phyloP scores from a whole-genome alignment of 2,888 invertebrate genomes.

The Alviniconcha strummeri region DNA sequence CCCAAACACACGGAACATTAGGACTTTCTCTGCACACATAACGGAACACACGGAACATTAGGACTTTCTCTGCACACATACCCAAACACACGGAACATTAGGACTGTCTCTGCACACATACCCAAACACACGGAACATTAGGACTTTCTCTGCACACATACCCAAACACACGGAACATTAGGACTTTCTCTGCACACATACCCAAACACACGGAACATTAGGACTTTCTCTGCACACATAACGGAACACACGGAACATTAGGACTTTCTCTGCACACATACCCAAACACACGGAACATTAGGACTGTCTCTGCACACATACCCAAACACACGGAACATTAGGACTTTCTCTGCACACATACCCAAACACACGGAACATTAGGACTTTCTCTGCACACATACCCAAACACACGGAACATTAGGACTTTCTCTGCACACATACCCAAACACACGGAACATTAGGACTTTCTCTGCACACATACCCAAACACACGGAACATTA shows the following conservation, averaged over 20 bases:
- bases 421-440: neutral
- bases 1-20: neutral
- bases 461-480: neutral
- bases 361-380: too few species aligned
- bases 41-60: too few species aligned
- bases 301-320: neutral
- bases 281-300: neutral
- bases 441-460: neutral
- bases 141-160: neutral
- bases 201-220: too few species aligned
- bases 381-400: conserved; percentile 40
- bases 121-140: neutral
- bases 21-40: neutral
- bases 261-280: neutral
- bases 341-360: too few species aligned
- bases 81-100: too few species aligned
- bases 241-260: too few species aligned
- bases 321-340: too few species aligned
- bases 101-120: neutral
- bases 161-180: too few species aligned
- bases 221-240: conserved; percentile 40
- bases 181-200: too few species aligned
- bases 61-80: conserved; percentile 35
- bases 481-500: too few species aligned
- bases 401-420: too few species aligned